Evolutionary conservation across 2,888 invertebrate species (phyloP), one percentile per base, ranked within the genome.

Genomic region (Microchrysa polita): DNA sequence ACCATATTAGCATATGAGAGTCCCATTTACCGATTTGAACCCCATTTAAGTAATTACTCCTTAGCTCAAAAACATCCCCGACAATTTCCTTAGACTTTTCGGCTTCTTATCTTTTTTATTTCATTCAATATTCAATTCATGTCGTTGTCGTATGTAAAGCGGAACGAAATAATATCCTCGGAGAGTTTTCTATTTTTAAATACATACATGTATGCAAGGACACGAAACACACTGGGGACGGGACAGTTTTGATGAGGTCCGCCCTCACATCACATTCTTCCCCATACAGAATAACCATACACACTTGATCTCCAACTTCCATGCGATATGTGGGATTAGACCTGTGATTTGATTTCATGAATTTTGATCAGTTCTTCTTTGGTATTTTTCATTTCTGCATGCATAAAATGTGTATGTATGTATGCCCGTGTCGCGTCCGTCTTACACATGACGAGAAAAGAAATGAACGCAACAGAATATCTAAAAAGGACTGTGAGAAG

Each of bases 341-440:
- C 69, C 69, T 69, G 69, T 69, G 69, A 69, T 69, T 57, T 69
- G 69, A 69, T 69, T 69, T 69, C 69, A 69, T 69, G 69, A 69
- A 69, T 69, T 69, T 69, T 69, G 69, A 69, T 69, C 69, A 69
- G 69, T 23, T 55, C 12, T 55, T 57, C 69, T 27, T 69, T 27
- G 53, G 34, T 55, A 55, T 40, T 55, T 69, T 69, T 69, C 69
- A 69, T 55, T 69, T 69, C 69, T 14, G 34, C 55, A 55, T 55
- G 69, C 55, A 69, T 69, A 52, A 27, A n/a, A n/a, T n/a, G n/a
- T n/a, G n/a, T n/a, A 65, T 52, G 52, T 12, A 16, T 59, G 5
- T 59, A 48, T 59, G 23, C 59, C 40, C 18, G 5, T 40, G 61
- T 59, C 59, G 34, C 61, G 61, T 40, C 61, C n/a, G 5, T 61